Conservation (phyloP, 2,888 invertebrate genomes). For the Antheraea assamensis region DNA sequence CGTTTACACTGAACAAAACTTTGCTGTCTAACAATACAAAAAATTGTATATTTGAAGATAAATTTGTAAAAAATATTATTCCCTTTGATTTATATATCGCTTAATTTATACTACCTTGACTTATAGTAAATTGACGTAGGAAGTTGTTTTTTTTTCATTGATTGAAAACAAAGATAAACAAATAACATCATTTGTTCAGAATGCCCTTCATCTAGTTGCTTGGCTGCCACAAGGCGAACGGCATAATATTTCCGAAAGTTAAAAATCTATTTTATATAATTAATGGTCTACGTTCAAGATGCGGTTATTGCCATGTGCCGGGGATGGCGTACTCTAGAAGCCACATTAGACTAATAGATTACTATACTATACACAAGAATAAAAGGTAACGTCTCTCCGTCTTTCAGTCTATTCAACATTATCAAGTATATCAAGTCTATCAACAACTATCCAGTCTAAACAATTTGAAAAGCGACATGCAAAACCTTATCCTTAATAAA, state of each 20-base stretch:
- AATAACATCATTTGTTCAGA: not conserved
- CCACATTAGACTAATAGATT: not conserved
- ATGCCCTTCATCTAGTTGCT: not conserved
- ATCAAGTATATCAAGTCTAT: too few species aligned
- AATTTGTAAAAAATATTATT: too few species aligned
- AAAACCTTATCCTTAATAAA: too few species aligned
- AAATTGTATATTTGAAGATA: not conserved
- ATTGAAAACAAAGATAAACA: not conserved
- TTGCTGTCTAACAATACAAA: not conserved
- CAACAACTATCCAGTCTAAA: too few species aligned
- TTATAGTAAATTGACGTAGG: not conserved
- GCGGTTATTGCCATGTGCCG: not conserved
- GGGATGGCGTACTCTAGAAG: not conserved
- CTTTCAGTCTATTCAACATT: too few species aligned
- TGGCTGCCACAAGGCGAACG: not conserved
- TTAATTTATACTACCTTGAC: constrained; percentile 6
- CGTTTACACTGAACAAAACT: too few species aligned
- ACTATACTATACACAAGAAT: too few species aligned
- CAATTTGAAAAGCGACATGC: too few species aligned
- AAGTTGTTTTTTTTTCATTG: not conserved
- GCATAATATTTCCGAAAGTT: not conserved
- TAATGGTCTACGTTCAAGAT: not conserved
- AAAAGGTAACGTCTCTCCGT: too few species aligned
- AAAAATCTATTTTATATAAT: not conserved
- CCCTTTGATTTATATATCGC: not conserved